Evolutionary conservation across 2,797 vertebrate genomes (phyloP).

Genomic region (Schizothorax lantsangensis): DNA sequence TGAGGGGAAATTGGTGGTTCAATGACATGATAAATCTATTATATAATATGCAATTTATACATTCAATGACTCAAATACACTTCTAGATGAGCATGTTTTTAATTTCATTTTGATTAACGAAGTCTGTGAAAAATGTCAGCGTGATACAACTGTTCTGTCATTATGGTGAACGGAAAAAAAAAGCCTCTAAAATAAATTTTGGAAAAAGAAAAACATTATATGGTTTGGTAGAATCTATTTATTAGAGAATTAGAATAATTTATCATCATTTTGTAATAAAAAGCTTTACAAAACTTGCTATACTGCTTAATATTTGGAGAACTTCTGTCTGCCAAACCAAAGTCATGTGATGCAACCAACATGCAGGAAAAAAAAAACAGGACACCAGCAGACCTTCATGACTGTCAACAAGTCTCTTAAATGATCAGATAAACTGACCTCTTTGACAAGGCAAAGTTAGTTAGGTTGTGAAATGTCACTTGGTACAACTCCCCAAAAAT

Average conservation of each 20-base stretch:
- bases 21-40: background rate
- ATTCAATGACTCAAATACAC: background rate
- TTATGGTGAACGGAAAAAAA: background rate
- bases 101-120: background rate
- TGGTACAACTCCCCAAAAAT: background rate
- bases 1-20: background rate
- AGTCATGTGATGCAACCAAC: background rate
- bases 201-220: background rate
- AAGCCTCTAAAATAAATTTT: background rate
- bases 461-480: background rate
- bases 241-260: background rate
- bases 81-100: background rate
- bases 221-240: background rate
- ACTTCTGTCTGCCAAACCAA: background rate
- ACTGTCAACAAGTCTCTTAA: background rate
- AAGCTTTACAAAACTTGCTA: background rate
- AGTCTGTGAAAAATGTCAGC: no score
- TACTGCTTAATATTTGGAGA: background rate
- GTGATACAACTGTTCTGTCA: background rate
- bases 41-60: background rate
- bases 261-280: background rate
- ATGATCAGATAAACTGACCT: background rate
- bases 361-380: background rate
- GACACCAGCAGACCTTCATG: background rate
- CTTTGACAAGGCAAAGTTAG: background rate